Base-by-base conservation (phyloP, 2,888 invertebrate species). In the Bugula neritina region DNA sequence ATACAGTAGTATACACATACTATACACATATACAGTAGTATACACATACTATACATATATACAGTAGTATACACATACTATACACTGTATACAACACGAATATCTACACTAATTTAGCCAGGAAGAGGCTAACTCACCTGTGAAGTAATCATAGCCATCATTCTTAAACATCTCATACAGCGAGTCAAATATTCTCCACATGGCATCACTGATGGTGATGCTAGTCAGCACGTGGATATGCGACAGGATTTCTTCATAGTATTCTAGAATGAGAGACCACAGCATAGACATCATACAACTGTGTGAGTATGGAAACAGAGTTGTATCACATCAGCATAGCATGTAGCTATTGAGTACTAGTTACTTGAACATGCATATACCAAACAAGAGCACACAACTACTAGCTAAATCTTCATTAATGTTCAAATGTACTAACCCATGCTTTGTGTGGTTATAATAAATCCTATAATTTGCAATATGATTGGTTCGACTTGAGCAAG, bases 241-340 rank as follows among this genome's bases (percentile, higher is more conserved):
- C 0, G 93, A 92, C 81, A 98, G 89, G 0, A 95, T 92, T 86
- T 98, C 97, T 85, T 99, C 98, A 82, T 97, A 99, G 83, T 95
- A 97, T 85, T 98, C 98, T 90, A 80, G 25, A 78, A 78, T 54
- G 43, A 43, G 23, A 57, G 21, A 52, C 21, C 10, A 52, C 52
- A 52, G 21, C 21, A 52, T 52, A 52, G 52, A 21, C 52, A 52
- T 52, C 13, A 52, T 52, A 52, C 21, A 52, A 52, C 52, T 17
- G n/a, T n/a, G n/a, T n/a, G n/a, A n/a, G n/a, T n/a, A n/a, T n/a
- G n/a, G n/a, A n/a, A n/a, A n/a, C n/a, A n/a, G n/a, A n/a, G n/a
- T n/a, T n/a, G n/a, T n/a, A n/a, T n/a, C n/a, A n/a, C n/a, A n/a
- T n/a, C n/a, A n/a, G n/a, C n/a, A n/a, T n/a, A n/a, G n/a, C n/a